Evolutionary conservation across 2,888 invertebrate species (phyloP).

Genomic region (Drosophila pseudotalamancana): DNA sequence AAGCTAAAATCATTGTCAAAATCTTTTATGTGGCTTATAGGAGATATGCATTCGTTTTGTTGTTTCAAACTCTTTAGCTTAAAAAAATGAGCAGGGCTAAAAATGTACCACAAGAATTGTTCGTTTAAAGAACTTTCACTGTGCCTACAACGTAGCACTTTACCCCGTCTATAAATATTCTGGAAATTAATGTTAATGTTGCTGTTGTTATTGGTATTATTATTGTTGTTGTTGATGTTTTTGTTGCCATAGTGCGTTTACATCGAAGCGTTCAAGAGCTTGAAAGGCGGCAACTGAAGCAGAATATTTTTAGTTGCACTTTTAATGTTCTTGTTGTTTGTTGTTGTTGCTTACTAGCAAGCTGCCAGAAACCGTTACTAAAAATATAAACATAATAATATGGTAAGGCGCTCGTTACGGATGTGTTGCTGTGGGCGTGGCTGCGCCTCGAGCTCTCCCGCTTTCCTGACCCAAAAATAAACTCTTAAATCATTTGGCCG

Average conservation of each 20-base stretch:
- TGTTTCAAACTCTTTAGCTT: too few relatives aligned
- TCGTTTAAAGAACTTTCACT: slow-evolving; percentile 10
- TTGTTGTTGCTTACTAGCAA: not conserved
- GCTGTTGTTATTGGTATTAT: slow-evolving; percentile 17
- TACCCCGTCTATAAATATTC: too few relatives aligned
- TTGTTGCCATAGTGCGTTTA: slow-evolving; percentile 28
- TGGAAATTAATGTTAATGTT: too few relatives aligned
- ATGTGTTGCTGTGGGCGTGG: slow-evolving; percentile 2
- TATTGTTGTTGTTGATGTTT: slow-evolving; percentile 15
- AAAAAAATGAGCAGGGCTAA: not conserved
- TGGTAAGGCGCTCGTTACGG: slow-evolving; percentile 3
- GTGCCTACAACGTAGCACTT: not conserved
- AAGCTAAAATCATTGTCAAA: too few relatives aligned
- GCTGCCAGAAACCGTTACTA: slow-evolving; percentile 22
- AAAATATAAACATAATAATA: slow-evolving; percentile 31
- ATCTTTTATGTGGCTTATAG: too few relatives aligned
- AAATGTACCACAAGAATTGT: not conserved
- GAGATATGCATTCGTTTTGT: too few relatives aligned
- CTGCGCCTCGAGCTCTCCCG: slow-evolving; percentile 1
- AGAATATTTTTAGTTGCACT: slow-evolving; percentile 67
- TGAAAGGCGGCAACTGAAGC: slow-evolving; percentile 36
- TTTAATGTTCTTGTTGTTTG: slow-evolving; percentile 18
- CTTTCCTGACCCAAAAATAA: slow-evolving; percentile 43
- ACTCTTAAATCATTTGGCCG: slow-evolving; percentile 31
- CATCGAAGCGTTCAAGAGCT: slow-evolving; percentile 23